phyloP scores from a whole-genome alignment of 2,797 vertebrate genomes.

The Amphiprion clarkii region DNA sequence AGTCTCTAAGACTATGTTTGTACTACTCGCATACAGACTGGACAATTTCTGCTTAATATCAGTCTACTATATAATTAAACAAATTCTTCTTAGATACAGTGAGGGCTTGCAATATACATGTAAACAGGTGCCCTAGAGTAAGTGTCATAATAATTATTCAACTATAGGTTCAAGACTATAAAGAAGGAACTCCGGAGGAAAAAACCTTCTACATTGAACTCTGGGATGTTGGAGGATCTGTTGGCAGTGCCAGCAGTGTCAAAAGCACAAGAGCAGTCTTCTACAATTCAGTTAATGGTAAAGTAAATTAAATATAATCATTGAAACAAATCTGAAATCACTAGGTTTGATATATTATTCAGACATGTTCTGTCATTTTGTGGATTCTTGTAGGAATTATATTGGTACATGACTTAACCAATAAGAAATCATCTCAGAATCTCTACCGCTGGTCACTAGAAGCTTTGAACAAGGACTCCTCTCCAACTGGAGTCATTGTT shows the following conservation, averaged over 20 bases:
- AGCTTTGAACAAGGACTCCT: conserved; percentile 93
- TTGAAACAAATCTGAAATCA: not conserved
- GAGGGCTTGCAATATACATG: not conserved
- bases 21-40: not conserved
- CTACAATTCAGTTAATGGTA: conserved; percentile 97
- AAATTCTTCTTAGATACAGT: not conserved
- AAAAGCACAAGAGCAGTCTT: conserved; percentile 98
- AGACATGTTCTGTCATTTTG: not conserved
- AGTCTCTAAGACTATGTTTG: not conserved
- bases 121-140: not conserved
- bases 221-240: conserved; percentile 97
- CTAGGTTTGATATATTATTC: not conserved
- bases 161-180: conserved; percentile 95
- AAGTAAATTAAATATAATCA: conserved; percentile 17
- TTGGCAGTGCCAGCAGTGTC: conserved; percentile 94
- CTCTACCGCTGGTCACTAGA: conserved; percentile 96
- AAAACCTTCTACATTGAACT: conserved; percentile 97
- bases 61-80: not conserved
- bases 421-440: conserved; percentile 99
- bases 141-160: not conserved
- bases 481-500: conserved; percentile 94
- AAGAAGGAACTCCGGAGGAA: conserved; percentile 97
- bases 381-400: conserved; percentile 90
- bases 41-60: not conserved
- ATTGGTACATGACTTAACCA: conserved; percentile 98